These are phyloP conservation scores for Cryptus viduatorius DNA, from an alignment of 2,888 invertebrate genomes.

Conservation along the genomic window DNA sequence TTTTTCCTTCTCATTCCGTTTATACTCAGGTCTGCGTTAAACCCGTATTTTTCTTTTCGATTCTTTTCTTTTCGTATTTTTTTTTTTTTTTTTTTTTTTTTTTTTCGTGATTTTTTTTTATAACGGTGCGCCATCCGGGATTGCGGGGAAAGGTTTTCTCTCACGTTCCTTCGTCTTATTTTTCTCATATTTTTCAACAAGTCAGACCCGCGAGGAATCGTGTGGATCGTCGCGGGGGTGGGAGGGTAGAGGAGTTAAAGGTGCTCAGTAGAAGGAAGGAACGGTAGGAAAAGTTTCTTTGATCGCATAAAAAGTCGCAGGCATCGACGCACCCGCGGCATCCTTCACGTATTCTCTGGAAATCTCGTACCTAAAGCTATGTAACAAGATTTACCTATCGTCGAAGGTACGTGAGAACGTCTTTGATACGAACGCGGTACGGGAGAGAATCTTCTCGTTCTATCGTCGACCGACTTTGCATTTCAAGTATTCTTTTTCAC, in stretches of 20 bases:
- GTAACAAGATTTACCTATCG: slow-evolving; percentile 63
- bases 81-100: slow-evolving; percentile 31
- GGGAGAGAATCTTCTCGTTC: slow-evolving; percentile 41
- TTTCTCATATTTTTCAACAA: slow-evolving; percentile 31
- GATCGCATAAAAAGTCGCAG: slow-evolving; percentile 64
- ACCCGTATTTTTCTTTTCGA: slow-evolving; percentile 32
- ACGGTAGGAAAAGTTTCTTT: slow-evolving; percentile 62
- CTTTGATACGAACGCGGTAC: slow-evolving; percentile 60
- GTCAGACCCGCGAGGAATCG: slow-evolving; percentile 34
- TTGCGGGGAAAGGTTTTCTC: slow-evolving; percentile 46
- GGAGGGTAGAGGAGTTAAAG: slow-evolving; percentile 23
- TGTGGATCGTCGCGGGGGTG: slow-evolving; percentile 28
- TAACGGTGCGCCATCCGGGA: slow-evolving; percentile 43
- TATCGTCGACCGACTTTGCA: slow-evolving; percentile 48
- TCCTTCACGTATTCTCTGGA: slow-evolving; percentile 50
- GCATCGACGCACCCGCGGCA: slow-evolving; percentile 40
- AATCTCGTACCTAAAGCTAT: slow-evolving; percentile 56
- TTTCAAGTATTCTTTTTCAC: slow-evolving; percentile 55
- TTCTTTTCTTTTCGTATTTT: slow-evolving; percentile 31
- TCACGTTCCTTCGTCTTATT: slow-evolving; percentile 52
- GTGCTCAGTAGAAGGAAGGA: slow-evolving; percentile 33
- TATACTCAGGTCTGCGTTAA: slow-evolving; percentile 47
- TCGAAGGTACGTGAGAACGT: slow-evolving; percentile 64
- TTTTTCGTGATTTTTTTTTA: slow-evolving; percentile 28
- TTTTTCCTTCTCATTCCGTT: slow-evolving; percentile 57